These are phyloP conservation scores for Sanderia malayensis DNA, from an alignment of 30 jellyfish, hydroid and myxozoan species.

Conservation along the genomic window DNA sequence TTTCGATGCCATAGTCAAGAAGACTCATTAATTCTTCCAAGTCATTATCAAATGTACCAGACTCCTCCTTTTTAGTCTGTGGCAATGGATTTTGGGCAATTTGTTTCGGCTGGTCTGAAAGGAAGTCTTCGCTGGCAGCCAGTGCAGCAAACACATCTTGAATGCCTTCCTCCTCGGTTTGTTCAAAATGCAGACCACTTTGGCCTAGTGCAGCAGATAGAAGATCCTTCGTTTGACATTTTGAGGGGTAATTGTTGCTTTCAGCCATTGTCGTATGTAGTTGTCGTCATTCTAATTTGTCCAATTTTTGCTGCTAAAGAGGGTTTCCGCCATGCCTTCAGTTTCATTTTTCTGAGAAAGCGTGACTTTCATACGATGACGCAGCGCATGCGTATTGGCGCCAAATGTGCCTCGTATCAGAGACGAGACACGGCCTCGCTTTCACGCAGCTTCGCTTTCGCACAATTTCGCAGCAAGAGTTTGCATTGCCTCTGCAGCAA, in stretches of 20 bases:
- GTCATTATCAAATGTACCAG: conserved; percentile 32
- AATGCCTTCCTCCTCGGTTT: conserved; percentile 61
- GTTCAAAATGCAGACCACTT: conserved; percentile 78
- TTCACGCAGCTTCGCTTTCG: background rate
- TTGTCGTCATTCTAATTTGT: conserved; percentile 43
- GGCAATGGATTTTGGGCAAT: background rate
- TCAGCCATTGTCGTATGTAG: conserved; percentile 71
- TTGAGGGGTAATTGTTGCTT: conserved; percentile 31
- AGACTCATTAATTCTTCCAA: conserved; percentile 56
- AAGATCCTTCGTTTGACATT: conserved; percentile 58
- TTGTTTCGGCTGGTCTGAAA: conserved; percentile 22
- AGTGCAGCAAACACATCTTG: conserved; percentile 64
- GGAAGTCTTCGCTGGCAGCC: conserved; percentile 45
- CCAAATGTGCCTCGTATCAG: too few relatives aligned
- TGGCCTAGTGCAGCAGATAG: conserved; percentile 98
- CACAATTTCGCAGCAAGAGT: too few relatives aligned
- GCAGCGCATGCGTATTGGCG: conserved; percentile 52
- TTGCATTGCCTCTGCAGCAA: too few relatives aligned
- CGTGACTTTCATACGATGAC: conserved; percentile 37
- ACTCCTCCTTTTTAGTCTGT: conserved; percentile 4
- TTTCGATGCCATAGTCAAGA: conserved; percentile 27
- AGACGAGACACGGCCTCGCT: too few relatives aligned
- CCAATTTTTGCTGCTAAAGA: conserved; percentile 29
- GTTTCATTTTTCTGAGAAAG: conserved; percentile 72
- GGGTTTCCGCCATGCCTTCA: conserved; percentile 30